Base-by-base conservation (phyloP, 1,140 invertebrate genomes). In the Musca vetustissima region DNA sequence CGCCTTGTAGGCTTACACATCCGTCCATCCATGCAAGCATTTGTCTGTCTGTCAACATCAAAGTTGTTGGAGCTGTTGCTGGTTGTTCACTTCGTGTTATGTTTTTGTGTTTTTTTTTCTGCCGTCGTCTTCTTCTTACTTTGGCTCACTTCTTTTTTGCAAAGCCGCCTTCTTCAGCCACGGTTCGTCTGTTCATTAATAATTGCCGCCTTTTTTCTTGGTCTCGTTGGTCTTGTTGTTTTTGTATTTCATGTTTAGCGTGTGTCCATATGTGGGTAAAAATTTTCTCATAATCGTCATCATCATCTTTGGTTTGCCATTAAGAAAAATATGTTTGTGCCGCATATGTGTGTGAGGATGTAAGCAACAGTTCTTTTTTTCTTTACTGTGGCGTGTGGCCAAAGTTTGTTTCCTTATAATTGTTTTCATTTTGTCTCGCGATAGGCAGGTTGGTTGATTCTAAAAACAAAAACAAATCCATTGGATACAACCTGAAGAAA, bases 361-460 rank as follows among this genome's bases (percentile, higher is more conserved):
- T 43, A 43, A 43, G 28, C 28, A 43, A 36, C 28, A 61, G 7
- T 36, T 32, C n/a, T 59, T n/a, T n/a, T n/a, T n/a, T n/a, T n/a
- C n/a, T 61, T 59, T 25, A 61, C 57, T 61, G 57, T 61, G 57
- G 57, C 57, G 57, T 61, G 57, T 61, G 57, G 57, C 57, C 57
- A 61, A 43, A 61, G 28, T 61, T 61, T 61, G 36, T 43, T 43
- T 43, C 36, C 36, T 43, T 43, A 43, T 43, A 43, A 43, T 43
- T 43, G 36, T 43, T 43, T 43, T 43, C 36, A 43, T 43, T 43
- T 43, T 43, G 36, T 43, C 36, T 43, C 11, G 6, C 36, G 36
- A 43, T 8, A 43, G 36, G 36, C 36, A 43, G 36, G 36, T 43
- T 43, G 36, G 36, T 43, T 43, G 36, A 9, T 43, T 43, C 36